Percentiles rank a stretch among this genome's conserved stretches.
phyloP scores from a whole-genome alignment of 2,113 vertebrate species.

The Orthochromis malagaraziensis region DNA sequence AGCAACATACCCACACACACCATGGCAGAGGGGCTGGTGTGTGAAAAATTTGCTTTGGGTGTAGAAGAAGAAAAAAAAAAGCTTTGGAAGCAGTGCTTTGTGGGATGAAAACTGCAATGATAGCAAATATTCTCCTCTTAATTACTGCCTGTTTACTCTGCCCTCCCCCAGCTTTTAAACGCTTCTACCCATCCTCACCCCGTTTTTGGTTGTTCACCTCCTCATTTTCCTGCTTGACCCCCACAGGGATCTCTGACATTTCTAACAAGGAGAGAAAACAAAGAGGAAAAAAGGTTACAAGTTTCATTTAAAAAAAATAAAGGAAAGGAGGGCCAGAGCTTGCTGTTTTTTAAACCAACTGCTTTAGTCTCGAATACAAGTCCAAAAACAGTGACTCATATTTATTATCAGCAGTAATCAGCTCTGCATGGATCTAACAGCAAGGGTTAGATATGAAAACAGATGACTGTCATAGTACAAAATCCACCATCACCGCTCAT shows the following conservation, averaged over 20 bases:
- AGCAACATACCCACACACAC: background rate
- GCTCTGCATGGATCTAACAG: background rate
- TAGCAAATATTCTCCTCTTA: conserved; percentile 68
- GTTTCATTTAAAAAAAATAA: background rate
- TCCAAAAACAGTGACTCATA: background rate
- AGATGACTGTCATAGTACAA: background rate
- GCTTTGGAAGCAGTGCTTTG: conserved; percentile 57
- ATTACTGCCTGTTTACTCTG: conserved; percentile 72
- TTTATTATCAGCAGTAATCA: background rate
- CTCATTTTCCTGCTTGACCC: background rate
- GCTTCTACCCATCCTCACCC: background rate
- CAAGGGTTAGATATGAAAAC: background rate
- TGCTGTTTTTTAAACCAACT: background rate
- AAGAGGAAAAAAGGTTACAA: background rate
- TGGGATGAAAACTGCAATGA: conserved; percentile 67
- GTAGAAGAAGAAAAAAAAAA: conserved; percentile 3
- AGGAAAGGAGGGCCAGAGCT: background rate
- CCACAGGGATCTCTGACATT: background rate
- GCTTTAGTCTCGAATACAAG: background rate
- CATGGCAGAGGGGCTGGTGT: conserved; percentile 49
- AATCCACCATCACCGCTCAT: background rate
- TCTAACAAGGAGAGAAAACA: conserved; percentile 2
- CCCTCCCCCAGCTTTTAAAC: conserved; percentile 31
- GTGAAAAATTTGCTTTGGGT: conserved; percentile 46
- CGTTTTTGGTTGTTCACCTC: conserved; percentile 4